Conservation (phyloP, 2,888 invertebrate species). For the Cephalotes varians region DNA sequence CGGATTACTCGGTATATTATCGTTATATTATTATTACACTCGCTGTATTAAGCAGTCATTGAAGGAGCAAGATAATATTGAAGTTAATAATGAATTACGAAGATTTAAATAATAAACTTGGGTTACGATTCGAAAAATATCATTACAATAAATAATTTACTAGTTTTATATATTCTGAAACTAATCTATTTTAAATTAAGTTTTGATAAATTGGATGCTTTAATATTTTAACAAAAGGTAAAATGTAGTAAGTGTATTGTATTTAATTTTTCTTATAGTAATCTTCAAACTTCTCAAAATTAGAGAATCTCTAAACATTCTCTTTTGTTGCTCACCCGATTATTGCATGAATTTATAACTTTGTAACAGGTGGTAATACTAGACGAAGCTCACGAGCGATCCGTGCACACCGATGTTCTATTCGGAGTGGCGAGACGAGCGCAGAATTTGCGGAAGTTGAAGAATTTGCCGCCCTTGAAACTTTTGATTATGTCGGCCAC, state of each 20-base stretch:
- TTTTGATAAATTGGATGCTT: background rate
- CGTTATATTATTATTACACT: background rate
- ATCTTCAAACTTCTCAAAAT: background rate
- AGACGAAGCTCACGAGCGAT: conserved; percentile 98
- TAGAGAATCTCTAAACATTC: background rate
- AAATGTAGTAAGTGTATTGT: background rate
- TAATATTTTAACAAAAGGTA: background rate
- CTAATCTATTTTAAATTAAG: background rate
- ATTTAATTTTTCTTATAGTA: background rate
- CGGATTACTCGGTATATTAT: conserved; percentile 89
- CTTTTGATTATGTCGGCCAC: conserved; percentile 97
- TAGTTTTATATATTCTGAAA: background rate
- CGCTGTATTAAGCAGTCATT: background rate
- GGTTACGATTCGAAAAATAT: background rate
- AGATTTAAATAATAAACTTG: background rate
- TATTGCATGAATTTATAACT: background rate
- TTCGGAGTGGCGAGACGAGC: conserved; percentile 97
- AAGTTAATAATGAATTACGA: background rate
- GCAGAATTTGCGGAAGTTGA: conserved; percentile 90
- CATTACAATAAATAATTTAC: background rate
- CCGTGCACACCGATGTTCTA: conserved; percentile 96
- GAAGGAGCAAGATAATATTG: background rate
- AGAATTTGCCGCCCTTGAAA: conserved; percentile 89
- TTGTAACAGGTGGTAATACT: conserved; percentile 87
- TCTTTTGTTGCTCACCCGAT: conserved; percentile 80